Evolutionary conservation across 2,113 vertebrate genomes (phyloP).

Genomic region (Brienomyrus longianalis): DNA sequence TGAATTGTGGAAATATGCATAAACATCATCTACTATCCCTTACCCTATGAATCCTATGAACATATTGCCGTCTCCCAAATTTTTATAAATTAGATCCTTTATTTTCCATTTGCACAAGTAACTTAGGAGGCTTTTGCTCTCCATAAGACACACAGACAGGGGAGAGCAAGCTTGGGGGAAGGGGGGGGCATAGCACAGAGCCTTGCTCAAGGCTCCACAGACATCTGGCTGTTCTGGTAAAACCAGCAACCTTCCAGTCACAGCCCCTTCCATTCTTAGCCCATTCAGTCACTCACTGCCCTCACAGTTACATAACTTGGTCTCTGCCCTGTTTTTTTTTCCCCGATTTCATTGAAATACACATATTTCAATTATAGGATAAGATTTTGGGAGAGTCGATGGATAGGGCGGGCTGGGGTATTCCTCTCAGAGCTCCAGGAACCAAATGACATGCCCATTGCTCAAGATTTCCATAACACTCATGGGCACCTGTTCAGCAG

Average conservation of each 20-base stretch:
- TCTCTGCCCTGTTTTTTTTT: neutral
- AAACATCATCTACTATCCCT: neutral
- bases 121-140: too few species aligned
- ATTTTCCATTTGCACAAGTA: too few species aligned
- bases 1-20: too few species aligned
- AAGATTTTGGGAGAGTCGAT: neutral
- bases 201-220: too few species aligned
- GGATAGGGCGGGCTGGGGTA: neutral
- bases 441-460: neutral
- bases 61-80: neutral
- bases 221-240: too few species aligned
- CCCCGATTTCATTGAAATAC: neutral
- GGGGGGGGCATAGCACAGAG: too few species aligned
- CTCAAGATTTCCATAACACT: neutral
- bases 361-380: neutral
- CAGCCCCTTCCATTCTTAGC: too few species aligned
- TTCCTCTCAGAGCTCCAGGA: neutral
- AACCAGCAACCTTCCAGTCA: too few species aligned
- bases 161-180: too few species aligned
- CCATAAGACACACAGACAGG: too few species aligned
- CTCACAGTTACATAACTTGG: neutral
- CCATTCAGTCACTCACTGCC: too few species aligned
- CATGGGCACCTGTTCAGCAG: neutral
- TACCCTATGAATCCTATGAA: neutral
- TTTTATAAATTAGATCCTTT: too few species aligned